phyloP scores from a whole-genome alignment of 2,113 vertebrate species.

The Oreocharis arfaki region DNA sequence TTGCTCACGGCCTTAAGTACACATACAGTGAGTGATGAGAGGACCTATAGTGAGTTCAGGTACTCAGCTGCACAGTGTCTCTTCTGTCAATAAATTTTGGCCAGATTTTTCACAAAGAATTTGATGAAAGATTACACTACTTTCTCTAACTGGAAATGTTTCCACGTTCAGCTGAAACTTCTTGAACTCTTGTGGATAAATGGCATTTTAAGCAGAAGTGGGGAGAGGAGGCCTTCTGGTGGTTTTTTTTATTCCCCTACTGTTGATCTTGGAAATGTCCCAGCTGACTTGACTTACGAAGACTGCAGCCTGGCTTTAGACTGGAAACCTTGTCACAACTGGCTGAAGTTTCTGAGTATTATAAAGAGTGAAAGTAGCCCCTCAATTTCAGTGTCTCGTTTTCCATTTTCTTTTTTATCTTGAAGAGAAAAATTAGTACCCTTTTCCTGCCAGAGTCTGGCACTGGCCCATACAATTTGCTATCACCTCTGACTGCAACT shows the following conservation, averaged over 20 bases:
- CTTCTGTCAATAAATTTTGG: background rate
- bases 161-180: background rate
- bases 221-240: background rate
- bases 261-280: background rate
- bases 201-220: background rate
- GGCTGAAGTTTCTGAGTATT: background rate
- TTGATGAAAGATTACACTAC: background rate
- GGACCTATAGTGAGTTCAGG: background rate
- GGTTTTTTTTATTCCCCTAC: background rate
- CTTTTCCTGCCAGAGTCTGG: background rate
- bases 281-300: background rate
- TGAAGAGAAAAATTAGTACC: background rate
- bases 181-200: background rate
- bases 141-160: background rate
- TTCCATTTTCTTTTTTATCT: background rate
- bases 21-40: background rate
- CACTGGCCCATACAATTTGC: accelerated
- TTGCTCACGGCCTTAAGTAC: background rate
- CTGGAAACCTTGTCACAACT: background rate
- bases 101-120: background rate
- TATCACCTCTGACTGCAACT: background rate
- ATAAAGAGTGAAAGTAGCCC: background rate
- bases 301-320: background rate
- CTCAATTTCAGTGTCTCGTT: background rate
- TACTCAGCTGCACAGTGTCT: background rate